These are phyloP conservation scores for Coptodon bakossiorum DNA, from an alignment of 2,113 vertebrate genomes.

Conservation along the genomic window DNA sequence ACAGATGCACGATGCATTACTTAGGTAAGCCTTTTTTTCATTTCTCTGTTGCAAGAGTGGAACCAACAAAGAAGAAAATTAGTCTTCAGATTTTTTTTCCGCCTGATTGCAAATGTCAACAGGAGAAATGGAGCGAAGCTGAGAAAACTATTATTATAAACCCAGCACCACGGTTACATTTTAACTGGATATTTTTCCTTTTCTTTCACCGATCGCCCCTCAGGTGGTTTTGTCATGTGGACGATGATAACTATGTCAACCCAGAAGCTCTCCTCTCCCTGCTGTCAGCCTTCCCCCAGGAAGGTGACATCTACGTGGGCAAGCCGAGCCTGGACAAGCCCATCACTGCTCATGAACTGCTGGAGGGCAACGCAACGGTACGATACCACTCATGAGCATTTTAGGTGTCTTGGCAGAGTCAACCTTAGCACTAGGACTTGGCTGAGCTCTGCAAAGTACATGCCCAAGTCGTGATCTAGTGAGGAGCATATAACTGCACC, in stretches of 20 bases:
- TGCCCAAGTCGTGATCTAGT: neutral
- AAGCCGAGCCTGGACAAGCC: conserved; percentile 87
- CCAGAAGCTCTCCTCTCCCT: conserved; percentile 73
- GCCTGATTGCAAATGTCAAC: neutral
- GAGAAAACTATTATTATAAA: neutral
- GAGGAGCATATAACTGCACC: neutral
- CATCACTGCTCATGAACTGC: conserved; percentile 76
- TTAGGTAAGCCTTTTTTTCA: neutral
- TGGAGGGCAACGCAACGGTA: conserved; percentile 80
- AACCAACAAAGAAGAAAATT: neutral
- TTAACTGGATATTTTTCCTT: neutral
- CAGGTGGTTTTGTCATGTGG: conserved; percentile 90
- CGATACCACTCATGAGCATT: neutral
- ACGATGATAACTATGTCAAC: conserved; percentile 92
- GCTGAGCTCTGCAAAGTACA: neutral
- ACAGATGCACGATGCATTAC: neutral
- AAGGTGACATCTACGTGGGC: conserved; percentile 80
- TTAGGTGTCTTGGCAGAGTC: neutral
- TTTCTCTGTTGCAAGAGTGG: neutral
- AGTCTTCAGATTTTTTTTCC: neutral
- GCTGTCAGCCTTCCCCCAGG: conserved; percentile 69
- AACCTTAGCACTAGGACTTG: neutral
- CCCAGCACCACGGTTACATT: neutral
- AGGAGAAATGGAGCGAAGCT: neutral
- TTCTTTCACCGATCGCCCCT: neutral